A percentile compares a stretch with the other conserved stretches of the same genome.
These are phyloP conservation scores for Habropoda laboriosa DNA, from an alignment of 1,140 invertebrate species.

Conservation along the genomic window DNA sequence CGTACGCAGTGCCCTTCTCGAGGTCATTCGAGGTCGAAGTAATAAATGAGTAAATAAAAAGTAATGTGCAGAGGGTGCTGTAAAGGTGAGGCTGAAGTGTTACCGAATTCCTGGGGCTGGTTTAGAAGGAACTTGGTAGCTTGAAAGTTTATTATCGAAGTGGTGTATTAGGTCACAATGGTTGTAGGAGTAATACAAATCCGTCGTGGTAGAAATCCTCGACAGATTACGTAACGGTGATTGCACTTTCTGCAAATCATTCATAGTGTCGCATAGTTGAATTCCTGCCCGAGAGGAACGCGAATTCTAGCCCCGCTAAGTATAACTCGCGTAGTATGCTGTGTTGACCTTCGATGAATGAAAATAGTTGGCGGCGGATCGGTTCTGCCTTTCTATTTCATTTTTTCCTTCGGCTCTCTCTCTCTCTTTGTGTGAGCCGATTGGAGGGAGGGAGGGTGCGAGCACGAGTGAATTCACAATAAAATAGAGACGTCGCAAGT, in stretches of 20 bases:
- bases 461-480: not conserved
- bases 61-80: too few relatives aligned
- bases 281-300: slow-evolving; percentile 32
- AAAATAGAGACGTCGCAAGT: not conserved
- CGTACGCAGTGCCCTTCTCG: too few relatives aligned
- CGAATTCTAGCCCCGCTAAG: slow-evolving; percentile 10
- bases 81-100: too few relatives aligned
- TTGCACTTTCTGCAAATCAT: slow-evolving; percentile 41
- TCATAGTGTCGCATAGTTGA: slow-evolving; percentile 6
- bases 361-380: slow-evolving; percentile 45
- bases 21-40: not conserved
- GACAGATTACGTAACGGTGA: slow-evolving; percentile 15
- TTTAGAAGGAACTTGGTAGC: too few relatives aligned
- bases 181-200: too few relatives aligned
- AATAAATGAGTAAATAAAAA: too few relatives aligned
- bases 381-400: slow-evolving; percentile 5
- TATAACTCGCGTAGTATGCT: slow-evolving; percentile 31
- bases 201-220: not conserved
- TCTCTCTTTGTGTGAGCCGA: too few relatives aligned
- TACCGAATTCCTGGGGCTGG: too few relatives aligned
- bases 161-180: too few relatives aligned
- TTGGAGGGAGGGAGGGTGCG: too few relatives aligned
- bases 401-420: not conserved
- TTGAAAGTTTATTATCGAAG: not conserved
- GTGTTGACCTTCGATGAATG: slow-evolving; percentile 27